phyloP scores from a whole-genome alignment of 2,113 vertebrate genomes.

The Nicator chloris region DNA sequence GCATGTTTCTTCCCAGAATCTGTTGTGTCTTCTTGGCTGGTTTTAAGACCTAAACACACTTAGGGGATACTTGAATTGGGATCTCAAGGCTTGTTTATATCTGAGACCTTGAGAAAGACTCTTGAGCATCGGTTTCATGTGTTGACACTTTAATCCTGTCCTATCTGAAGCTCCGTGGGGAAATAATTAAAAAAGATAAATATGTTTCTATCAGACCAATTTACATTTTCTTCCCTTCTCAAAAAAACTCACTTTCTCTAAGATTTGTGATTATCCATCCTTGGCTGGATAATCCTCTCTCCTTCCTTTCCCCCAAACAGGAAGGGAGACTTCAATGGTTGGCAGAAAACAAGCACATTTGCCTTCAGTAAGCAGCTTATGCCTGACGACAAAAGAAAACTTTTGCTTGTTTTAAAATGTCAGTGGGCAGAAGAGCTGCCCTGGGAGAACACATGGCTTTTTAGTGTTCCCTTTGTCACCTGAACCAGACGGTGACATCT shows the following conservation, averaged over 20 bases:
- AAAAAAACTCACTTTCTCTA: background rate
- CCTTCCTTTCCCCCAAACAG: background rate
- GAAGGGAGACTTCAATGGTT: background rate
- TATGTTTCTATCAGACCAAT: background rate
- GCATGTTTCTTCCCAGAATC: background rate
- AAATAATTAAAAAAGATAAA: background rate
- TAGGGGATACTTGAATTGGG: background rate
- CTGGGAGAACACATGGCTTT: slow-evolving; percentile 8
- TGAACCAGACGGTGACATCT: no score
- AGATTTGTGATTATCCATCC: background rate
- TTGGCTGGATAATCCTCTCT: background rate
- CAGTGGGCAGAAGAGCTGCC: slow-evolving; percentile 44
- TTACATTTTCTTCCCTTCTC: background rate
- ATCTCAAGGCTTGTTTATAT: background rate
- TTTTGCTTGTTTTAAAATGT: slow-evolving; percentile 60
- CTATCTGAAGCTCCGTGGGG: accelerated
- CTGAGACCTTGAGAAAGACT: background rate
- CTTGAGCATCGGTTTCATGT: background rate
- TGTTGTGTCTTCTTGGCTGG: background rate
- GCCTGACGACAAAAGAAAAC: slow-evolving; percentile 44
- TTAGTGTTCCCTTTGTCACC: background rate
- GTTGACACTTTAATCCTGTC: background rate
- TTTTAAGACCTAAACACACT: background rate
- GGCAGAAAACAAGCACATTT: background rate
- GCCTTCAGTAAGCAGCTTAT: slow-evolving; percentile 47